Base-by-base conservation (phyloP, 2,113 vertebrate genomes). In the Antechinus flavipes region DNA sequence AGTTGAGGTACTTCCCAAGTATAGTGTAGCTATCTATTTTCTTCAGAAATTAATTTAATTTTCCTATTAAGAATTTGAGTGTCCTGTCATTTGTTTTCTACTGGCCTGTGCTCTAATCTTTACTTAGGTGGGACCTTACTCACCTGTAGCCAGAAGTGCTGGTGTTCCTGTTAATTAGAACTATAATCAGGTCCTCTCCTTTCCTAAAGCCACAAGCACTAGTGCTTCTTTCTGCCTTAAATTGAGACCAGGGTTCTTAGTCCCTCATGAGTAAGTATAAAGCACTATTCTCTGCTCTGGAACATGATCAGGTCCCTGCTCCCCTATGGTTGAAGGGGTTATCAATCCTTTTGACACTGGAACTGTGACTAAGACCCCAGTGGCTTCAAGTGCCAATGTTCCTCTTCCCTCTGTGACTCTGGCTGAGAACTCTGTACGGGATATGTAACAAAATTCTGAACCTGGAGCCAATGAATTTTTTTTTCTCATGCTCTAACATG, bases 291-390 rank as follows among this genome's bases (percentile, higher is more conserved):
- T 68, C 61, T 68, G 12, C 30, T 23, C 11, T 68, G 30, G 2
- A 68, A 35, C 11, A 30, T 4, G 12, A 68, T 14, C 30, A 68
- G 61, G 30, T 30, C 11, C 30, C 12, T 35, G 14, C 11, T 4
- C 3, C 11, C 2, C 12, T 68, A 30, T 0, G 35, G 0, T 6
- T 4, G 5, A 12, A 35, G 16, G 1, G 14, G 11, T 30, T 68
- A 68, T 58, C 8, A 58, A 9, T 58, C 26, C 8, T 58, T 58
- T 58, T 58, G 55, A 26, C 55, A 25, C 56, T 27, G 55, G 61
- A 68, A 68, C 61, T 35, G 4, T 68, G 4, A 68, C 12, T n/a
- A 26, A 16, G 30, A 16, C 61, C 30, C 30, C 30, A 35, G 12
- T 16, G 30, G 16, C 1, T 19, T 12, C 3, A 68, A 68, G 10